Percentiles rank a stretch among this genome's conserved stretches.
These are phyloP conservation scores for Portevinia maculata DNA, from an alignment of 2,888 invertebrate species.

Conservation along the genomic window DNA sequence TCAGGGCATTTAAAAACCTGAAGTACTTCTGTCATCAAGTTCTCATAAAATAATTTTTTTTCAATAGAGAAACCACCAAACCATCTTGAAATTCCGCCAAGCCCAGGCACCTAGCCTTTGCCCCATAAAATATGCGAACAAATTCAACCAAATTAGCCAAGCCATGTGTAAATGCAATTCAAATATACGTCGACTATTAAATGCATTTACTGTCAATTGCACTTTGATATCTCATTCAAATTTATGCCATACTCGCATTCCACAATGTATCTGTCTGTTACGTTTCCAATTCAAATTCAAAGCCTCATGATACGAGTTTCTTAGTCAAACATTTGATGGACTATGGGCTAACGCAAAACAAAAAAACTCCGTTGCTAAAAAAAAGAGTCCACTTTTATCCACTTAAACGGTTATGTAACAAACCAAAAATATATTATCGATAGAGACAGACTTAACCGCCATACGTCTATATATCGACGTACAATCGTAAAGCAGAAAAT, in stretches of 20 bases:
- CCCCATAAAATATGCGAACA: constrained; percentile 10
- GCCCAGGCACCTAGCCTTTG: constrained; percentile 18
- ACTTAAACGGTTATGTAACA: constrained; percentile 51
- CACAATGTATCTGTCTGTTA: background rate
- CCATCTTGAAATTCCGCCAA: constrained; percentile 29
- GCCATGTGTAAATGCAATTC: constrained; percentile 18
- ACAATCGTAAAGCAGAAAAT: constrained; percentile 57
- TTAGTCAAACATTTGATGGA: constrained; percentile 38
- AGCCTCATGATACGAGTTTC: constrained; percentile 17
- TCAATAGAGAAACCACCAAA: background rate
- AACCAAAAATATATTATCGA: constrained; percentile 43
- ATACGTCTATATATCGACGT: background rate
- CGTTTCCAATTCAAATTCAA: background rate
- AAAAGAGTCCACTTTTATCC: constrained; percentile 17
- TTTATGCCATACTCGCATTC: constrained; percentile 14
- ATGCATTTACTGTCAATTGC: constrained; percentile 18
- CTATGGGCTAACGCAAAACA: constrained; percentile 1
- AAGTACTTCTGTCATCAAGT: too few species aligned
- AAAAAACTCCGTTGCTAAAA: constrained; percentile 29
- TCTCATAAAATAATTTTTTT: too few species aligned
- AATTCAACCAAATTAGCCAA: constrained; percentile 32
- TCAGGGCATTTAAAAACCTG: too few species aligned
- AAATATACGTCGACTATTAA: constrained; percentile 1
- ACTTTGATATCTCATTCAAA: constrained; percentile 27
- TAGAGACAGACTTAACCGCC: background rate